Base-by-base conservation (phyloP, 2,888 invertebrate species). In the Andrena fulva region DNA sequence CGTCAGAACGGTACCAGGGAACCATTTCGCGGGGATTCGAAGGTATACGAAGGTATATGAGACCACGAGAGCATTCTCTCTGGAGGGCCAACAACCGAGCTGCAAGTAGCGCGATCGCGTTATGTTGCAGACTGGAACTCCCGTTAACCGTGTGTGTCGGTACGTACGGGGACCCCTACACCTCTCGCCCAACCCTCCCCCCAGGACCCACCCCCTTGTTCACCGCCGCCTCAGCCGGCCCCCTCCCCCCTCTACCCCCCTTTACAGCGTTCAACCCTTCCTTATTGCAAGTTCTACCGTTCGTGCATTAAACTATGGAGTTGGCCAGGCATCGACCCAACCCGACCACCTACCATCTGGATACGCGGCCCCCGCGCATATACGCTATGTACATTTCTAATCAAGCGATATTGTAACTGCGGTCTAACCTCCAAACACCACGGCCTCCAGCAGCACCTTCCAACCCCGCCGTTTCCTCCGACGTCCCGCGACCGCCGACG, bases 341-440 rank as follows among this genome's bases (percentile, higher is more conserved):
- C 87, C 87, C 89, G 88, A 89, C 91, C 91, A 87, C 91, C 90
- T 90, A 92, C 89, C 91, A 90, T 92, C 92, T 93, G 92, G 92
- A 93, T 93, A 92, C 92, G 91, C 91, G 91, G 91, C 90, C 90
- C 89, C 86, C 91, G 89, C 88, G 88, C 91, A 92, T 93, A 93
- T 93, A 93, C 92, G 91, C 93, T 93, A 94, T 94, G 94, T 94
- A 94, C 94, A 94, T 94, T 94, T 94, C 94, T 94, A 94, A 94
- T 94, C 94, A 94, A 94, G 94, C 94, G 94, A 94, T 94, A 94
- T 94, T 94, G 94, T 94, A 94, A 94, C 94, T 94, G 94, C 92
- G 94, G 94, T 94, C 94, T 94, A 93, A 93, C 93, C 93, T 94
- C 94, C 94, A 93, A 93, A 94, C 94, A 94, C 93, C 92, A 91